Percentiles rank a stretch among this genome's conserved stretches.
phyloP scores from a whole-genome alignment of 2,888 invertebrate genomes.

The Campopleginae sp. region DNA sequence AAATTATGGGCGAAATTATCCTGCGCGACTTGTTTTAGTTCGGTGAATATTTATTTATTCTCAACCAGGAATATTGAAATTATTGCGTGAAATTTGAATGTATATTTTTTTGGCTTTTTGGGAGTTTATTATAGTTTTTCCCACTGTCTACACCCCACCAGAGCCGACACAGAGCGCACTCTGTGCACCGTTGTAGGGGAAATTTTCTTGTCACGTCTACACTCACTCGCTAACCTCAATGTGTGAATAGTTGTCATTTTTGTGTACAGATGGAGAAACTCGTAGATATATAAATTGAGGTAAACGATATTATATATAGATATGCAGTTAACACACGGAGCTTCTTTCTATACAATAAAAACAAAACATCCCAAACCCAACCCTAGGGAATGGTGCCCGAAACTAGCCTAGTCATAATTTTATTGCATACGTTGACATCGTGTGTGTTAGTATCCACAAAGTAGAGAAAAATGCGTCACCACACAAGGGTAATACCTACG shows the following conservation, averaged over 20 bases:
- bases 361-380: background rate
- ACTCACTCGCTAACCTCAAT: conserved; percentile 7
- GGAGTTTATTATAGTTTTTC: conserved; percentile 7
- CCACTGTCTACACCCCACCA: conserved; percentile 39
- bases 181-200: conserved; percentile 24
- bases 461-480: background rate
- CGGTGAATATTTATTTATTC: background rate
- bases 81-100: background rate
- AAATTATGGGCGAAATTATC: background rate
- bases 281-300: conserved; percentile 7
- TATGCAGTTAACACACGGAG: background rate
- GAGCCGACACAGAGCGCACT: conserved; percentile 52
- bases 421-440: background rate
- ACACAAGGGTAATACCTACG: background rate
- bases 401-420: background rate
- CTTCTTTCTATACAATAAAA: background rate
- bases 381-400: background rate
- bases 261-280: conserved; percentile 9
- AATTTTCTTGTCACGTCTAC: conserved; percentile 23
- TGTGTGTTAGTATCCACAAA: background rate
- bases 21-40: background rate
- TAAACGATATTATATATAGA: background rate
- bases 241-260: conserved; percentile 34
- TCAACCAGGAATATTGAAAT: background rate
- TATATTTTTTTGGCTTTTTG: background rate